A percentile compares a stretch with the other conserved stretches of the same genome.
These are phyloP conservation scores for Phaenicophaeus curvirostris DNA, from an alignment of 2,797 vertebrate genomes.

Conservation along the genomic window DNA sequence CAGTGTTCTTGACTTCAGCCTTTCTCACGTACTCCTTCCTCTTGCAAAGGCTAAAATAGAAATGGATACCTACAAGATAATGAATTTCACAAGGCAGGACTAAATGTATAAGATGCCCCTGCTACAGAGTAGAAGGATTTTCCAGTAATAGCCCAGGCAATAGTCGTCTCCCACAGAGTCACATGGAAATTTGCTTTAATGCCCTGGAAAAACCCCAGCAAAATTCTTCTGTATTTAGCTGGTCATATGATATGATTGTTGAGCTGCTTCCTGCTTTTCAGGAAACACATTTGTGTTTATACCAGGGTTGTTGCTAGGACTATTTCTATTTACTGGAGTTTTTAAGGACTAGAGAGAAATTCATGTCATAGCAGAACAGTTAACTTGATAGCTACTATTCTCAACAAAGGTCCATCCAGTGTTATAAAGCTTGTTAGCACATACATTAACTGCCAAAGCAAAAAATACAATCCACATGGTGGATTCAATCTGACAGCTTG, in stretches of 20 bases:
- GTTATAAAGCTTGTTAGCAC: background rate
- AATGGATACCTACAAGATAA: background rate
- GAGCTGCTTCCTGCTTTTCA: slow-evolving; percentile 69
- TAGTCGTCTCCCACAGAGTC: background rate
- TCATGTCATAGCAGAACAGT: background rate
- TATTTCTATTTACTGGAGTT: slow-evolving; percentile 3
- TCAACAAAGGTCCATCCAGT: background rate
- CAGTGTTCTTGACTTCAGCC: background rate
- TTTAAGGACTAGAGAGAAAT: background rate
- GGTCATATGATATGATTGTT: slow-evolving; percentile 56
- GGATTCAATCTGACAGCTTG: background rate
- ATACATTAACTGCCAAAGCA: background rate
- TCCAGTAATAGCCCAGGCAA: background rate
- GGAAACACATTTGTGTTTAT: slow-evolving; percentile 44
- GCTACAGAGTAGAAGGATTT: background rate
- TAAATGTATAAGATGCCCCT: background rate
- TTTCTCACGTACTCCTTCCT: background rate
- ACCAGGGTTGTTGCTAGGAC: slow-evolving; percentile 9
- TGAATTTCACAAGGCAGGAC: background rate
- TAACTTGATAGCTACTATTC: background rate
- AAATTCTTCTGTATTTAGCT: slow-evolving; percentile 28
- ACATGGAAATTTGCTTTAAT: slow-evolving; percentile 45
- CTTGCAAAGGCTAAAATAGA: background rate
- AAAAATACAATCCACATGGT: background rate
- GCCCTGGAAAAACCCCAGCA: slow-evolving; percentile 13